Base-by-base conservation (phyloP, 2,888 invertebrate genomes). In the Marronus borbonicus region DNA sequence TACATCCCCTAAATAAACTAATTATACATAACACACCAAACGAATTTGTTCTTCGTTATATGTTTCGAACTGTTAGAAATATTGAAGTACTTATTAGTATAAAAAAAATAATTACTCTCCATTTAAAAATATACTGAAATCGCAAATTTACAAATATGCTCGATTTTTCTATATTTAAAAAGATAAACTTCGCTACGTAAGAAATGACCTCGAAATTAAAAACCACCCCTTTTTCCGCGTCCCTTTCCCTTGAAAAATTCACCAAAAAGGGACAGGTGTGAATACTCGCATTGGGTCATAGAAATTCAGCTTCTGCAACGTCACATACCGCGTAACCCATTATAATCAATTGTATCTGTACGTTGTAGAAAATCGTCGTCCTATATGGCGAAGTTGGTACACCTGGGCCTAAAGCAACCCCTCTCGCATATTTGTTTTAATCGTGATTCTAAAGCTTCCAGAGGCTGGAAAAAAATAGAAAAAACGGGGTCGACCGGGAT, bases 401-500 rank as follows among this genome's bases (percentile, higher is more conserved):
- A 88, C 88, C 88, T 88, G 88, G 88, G 84, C 84, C 44, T 44
- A 44, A 55, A 82, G 85, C 65, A 76, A 79, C 86, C 87, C 88
- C 87, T 87, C 87, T 88, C 87, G 87, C 86, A 84, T 85, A 85
- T 85, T 83, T 83, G 83, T 83, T 83, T 83, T 83, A 83, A 83
- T 80, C 80, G 80, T 77, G 81, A 81, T 80, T 82, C 80, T 80
- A 81, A 69, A 78, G 78, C 79, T 79, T 77, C 52, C 52, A 55
- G 17, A 55, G 52, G 52, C 52, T 55, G 52, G 49, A 68, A 68
- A 68, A 50, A 68, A 24, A 68, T 12, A 68, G 49, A 87, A 87
- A 87, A 88, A 87, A 87, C 86, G 87, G 86, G 87, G 86, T 87
- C 87, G 86, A 87, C 60, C 17, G 58, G 72, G 60, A 60, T 60